Evolutionary conservation across 37 sponge, comb jelly and placozoan species (phyloP).

Genomic region (Hexactinellida sp.): DNA sequence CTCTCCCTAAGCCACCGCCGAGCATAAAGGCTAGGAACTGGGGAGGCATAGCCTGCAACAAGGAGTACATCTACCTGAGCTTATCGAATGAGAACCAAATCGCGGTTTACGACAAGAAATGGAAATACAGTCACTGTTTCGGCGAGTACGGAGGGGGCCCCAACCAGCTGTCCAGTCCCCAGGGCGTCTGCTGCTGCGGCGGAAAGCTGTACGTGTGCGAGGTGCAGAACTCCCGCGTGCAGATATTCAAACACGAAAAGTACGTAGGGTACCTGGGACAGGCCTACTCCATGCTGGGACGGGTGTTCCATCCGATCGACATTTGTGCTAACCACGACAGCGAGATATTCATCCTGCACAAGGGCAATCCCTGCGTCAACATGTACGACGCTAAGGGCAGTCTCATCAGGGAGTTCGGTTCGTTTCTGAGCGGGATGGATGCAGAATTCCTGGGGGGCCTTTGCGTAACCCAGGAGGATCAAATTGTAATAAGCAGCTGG

Average conservation of each 20-base stretch:
- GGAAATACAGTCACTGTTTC: neutral
- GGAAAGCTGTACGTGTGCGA: constrained; percentile 12
- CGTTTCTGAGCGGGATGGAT: neutral
- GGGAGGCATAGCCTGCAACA: neutral
- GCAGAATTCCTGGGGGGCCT: neutral
- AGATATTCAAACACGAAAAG: neutral
- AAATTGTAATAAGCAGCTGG: neutral
- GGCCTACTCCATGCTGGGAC: neutral
- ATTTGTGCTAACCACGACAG: neutral
- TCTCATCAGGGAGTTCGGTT: neutral
- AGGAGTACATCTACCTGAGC: neutral
- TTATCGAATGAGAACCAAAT: neutral
- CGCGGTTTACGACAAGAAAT: constrained; percentile 7
- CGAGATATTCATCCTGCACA: neutral
- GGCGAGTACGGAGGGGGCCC: neutral
- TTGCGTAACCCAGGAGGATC: neutral
- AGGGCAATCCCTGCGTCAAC: neutral
- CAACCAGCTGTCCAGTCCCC: neutral
- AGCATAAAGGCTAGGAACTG: neutral
- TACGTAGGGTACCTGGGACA: neutral
- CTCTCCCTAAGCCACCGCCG: neutral
- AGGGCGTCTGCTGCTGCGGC: neutral
- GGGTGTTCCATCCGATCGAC: neutral
- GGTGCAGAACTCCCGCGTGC: neutral
- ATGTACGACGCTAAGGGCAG: neutral